Evolutionary conservation across 2,888 invertebrate species (phyloP), one percentile per base, ranked within the genome.

Genomic region (Rhingia rostrata): DNA sequence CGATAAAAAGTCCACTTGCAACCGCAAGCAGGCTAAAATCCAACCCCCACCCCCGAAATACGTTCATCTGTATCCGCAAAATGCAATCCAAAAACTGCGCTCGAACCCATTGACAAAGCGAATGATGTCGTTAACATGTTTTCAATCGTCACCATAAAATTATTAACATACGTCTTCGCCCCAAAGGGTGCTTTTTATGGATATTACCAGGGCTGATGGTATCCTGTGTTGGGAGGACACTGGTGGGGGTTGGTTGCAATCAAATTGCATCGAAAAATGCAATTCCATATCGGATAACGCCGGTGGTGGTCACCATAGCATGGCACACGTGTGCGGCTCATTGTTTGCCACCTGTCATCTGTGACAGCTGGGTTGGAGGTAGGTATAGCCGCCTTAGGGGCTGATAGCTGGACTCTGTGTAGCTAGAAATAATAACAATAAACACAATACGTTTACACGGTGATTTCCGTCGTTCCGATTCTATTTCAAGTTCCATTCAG

Each of bases 71-170:
- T 51, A 37, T 77, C 61, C 66, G 39, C 43, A 63, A 83, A 79
- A 69, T 79, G 83, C 83, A 83, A 64, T 83, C 72, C 78, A 32
- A 35, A 64, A 32, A 10, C 37, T 43, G 54, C 14, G 45, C 22
- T 74, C 47, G 54, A 60, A 14, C 70, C 70, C 37, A 37, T 33
- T 35, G n/a, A 51, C 53, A 43, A 49, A 51, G 60, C 30, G 32
- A 60, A 45, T 75, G 66, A 66, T 73, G 74, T 58, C 39, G 69
- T 84, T 80, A 79, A 51, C 60, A 80, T 80, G 74, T 66, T 66
- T 47, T 33, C 80, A 84, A 84, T 84, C 84, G 84, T 84, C 84
- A 84, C 80, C 84, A 84, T 84, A 75, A 84, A 84, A 84, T 84
- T 84, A 84, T 80, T 84, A 84, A 75, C 80, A 74, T 80, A 73